Conservation (phyloP, 2,888 invertebrate genomes). For the Crepidodera aurea region DNA sequence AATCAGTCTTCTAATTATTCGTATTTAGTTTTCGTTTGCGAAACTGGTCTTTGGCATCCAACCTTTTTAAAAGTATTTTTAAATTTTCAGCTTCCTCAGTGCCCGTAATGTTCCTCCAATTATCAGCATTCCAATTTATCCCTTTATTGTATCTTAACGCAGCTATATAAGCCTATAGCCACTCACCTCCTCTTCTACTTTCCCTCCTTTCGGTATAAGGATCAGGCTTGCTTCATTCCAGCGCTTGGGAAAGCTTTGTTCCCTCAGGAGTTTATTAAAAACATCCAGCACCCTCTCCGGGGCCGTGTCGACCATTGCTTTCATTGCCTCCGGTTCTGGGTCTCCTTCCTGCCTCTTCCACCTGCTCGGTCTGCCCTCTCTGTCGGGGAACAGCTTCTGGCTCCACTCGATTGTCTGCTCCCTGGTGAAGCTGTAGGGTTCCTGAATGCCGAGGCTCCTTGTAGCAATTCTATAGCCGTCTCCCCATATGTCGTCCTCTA, state of each 20-base stretch:
- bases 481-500: not conserved
- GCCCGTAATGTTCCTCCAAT: not conserved
- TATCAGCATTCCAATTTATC: not conserved
- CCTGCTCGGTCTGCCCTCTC: not conserved
- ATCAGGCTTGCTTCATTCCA: not conserved
- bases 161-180: not conserved
- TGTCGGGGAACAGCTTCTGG: not conserved
- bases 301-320: not conserved
- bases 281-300: not conserved
- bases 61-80: not conserved
- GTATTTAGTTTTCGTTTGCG: too few relatives aligned
- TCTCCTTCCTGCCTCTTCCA: not conserved
- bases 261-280: not conserved
- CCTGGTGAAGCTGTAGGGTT: not conserved
- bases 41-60: too few relatives aligned
- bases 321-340: not conserved
- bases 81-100: not conserved
- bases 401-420: not conserved
- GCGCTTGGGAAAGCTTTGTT: not conserved
- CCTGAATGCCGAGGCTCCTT: not conserved
- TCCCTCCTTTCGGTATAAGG: too few relatives aligned
- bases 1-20: not conserved
- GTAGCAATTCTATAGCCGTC: not conserved
- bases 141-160: not conserved
- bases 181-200: too few relatives aligned